phyloP scores from a whole-genome alignment of 37 sponge, comb jelly and placozoan species.

The Halichondria panicea region DNA sequence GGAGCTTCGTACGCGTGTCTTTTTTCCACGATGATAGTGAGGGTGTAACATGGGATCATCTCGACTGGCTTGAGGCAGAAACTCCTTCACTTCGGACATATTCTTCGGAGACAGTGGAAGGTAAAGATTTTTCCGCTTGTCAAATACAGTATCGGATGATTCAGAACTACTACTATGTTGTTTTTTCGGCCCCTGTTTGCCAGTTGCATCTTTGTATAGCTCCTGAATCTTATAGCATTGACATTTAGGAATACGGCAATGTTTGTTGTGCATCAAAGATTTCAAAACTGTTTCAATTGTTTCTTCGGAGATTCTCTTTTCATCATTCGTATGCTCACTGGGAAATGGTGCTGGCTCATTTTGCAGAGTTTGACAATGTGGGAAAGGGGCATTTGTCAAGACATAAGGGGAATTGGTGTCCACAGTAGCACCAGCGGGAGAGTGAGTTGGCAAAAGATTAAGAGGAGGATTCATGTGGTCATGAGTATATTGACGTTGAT shows the following conservation, averaged over 20 bases:
- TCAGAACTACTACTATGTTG: too few relatives aligned
- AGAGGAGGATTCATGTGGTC: too few relatives aligned
- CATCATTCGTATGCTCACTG: not conserved
- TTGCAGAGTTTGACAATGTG: not conserved
- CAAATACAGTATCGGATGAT: too few relatives aligned
- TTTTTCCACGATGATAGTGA: constrained; percentile 21
- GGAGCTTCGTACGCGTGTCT: constrained; percentile 5
- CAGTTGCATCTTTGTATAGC: not conserved
- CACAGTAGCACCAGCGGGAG: too few relatives aligned
- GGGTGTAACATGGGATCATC: constrained; percentile 9
- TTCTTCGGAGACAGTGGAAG: not conserved
- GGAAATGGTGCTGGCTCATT: not conserved
- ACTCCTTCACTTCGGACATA: not conserved
- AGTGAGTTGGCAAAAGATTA: not conserved
- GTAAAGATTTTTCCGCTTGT: not conserved
- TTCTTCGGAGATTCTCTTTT: constrained; percentile 10
- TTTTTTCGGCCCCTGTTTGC: not conserved
- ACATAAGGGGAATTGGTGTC: too few relatives aligned
- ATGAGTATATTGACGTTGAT: too few relatives aligned
- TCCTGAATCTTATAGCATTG: constrained; percentile 1
- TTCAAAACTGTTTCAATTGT: not conserved
- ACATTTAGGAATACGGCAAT: constrained; percentile 31
- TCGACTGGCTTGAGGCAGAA: too few relatives aligned
- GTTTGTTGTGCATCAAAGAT: constrained; percentile 15
- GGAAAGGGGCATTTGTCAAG: too few relatives aligned